Percentiles rank a stretch among this genome's conserved stretches.
Conservation (phyloP, 2,797 vertebrate genomes). For the Myiothlypis chrysogaster region DNA sequence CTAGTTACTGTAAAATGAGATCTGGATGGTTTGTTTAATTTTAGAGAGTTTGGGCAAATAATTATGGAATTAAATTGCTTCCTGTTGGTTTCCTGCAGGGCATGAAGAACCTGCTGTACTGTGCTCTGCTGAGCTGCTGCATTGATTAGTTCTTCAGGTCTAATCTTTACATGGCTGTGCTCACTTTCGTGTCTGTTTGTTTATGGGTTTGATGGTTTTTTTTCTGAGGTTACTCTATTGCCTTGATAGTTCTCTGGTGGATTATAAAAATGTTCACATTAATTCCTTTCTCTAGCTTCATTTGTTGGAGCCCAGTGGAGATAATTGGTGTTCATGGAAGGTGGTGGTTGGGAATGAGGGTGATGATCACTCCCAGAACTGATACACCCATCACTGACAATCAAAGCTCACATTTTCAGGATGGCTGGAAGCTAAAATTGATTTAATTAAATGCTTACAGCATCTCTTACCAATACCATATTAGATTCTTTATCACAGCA, state of each 20-base stretch:
- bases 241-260: conserved; percentile 23
- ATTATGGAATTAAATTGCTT: conserved; percentile 61
- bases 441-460: conserved; percentile 15
- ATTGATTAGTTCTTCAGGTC: conserved; percentile 44
- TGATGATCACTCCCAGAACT: not conserved
- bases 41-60: conserved; percentile 60
- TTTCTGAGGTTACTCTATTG: not conserved
- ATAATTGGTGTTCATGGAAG: not conserved
- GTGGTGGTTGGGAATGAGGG: not conserved
- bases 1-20: conserved; percentile 19
- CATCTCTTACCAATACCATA: not conserved
- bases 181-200: not conserved
- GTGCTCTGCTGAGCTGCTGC: conserved; percentile 3
- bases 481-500: not conserved
- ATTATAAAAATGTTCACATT: not conserved
- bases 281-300: not conserved
- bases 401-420: not conserved
- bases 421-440: not conserved
- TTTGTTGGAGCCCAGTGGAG: not conserved
- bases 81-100: conserved; percentile 43
- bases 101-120: not conserved
- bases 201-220: conserved; percentile 8
- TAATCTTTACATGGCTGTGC: conserved; percentile 29
- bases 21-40: conserved; percentile 49
- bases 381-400: not conserved